These are phyloP conservation scores for Tetranychus cinnabarinus DNA, from an alignment of 1,140 invertebrate species.

Conservation along the genomic window DNA sequence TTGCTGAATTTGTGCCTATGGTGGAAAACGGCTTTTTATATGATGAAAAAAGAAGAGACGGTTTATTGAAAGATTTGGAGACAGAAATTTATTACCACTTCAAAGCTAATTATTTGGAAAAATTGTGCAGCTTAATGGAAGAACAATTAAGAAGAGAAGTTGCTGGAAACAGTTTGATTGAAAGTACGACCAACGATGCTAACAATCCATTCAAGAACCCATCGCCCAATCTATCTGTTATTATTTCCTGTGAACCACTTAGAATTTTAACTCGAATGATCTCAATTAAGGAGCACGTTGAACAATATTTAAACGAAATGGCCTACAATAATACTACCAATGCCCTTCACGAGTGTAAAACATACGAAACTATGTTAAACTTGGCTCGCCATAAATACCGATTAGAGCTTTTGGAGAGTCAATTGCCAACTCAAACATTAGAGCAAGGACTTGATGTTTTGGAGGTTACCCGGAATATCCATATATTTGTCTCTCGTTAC, in stretches of 20 bases:
- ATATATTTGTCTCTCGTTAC: constrained; percentile 80
- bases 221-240: background rate
- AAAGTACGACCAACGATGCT: constrained; percentile 22
- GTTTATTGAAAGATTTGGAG: background rate
- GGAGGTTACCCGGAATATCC: constrained; percentile 90
- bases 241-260: background rate
- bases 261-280: background rate
- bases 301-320: constrained; percentile 75
- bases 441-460: constrained; percentile 95
- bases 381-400: constrained; percentile 65
- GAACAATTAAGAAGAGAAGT: constrained; percentile 67
- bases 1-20: constrained; percentile 3
- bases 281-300: constrained; percentile 34
- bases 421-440: constrained; percentile 81
- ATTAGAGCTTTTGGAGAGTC: constrained; percentile 56
- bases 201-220: constrained; percentile 39
- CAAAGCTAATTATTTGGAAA: constrained; percentile 33
- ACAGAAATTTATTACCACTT: constrained; percentile 1
- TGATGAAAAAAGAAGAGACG: background rate
- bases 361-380: constrained; percentile 83
- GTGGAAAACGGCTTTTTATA: background rate
- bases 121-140: constrained; percentile 62
- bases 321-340: constrained; percentile 96
- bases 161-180: constrained; percentile 64
- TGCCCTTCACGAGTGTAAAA: constrained; percentile 89